These are phyloP conservation scores for Standfussiana lucernea DNA, from an alignment of 2,888 invertebrate genomes.

Conservation along the genomic window DNA sequence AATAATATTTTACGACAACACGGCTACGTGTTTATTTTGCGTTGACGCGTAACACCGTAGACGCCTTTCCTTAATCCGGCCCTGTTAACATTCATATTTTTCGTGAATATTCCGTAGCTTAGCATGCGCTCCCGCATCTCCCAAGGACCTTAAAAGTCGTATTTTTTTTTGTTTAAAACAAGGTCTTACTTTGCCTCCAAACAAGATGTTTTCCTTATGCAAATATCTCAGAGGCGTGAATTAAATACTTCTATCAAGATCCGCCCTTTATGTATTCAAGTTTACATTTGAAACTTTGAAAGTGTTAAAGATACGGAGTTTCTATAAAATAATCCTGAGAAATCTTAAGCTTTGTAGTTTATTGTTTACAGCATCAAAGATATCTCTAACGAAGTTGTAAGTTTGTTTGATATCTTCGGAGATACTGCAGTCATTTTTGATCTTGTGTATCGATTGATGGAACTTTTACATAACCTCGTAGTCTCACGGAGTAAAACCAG, in stretches of 20 bases:
- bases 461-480: not conserved
- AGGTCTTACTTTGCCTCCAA: conserved; percentile 50
- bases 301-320: conserved; percentile 27
- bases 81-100: conserved; percentile 66
- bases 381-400: conserved; percentile 38
- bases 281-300: conserved; percentile 41
- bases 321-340: conserved; percentile 50
- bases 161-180: conserved; percentile 61
- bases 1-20: conserved; percentile 56
- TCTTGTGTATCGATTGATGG: conserved; percentile 3
- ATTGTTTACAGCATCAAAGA: conserved; percentile 43
- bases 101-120: conserved; percentile 54
- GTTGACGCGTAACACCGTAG: conserved; percentile 30
- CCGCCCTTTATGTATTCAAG: conserved; percentile 47
- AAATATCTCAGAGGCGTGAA: conserved; percentile 65
- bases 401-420: conserved; percentile 16
- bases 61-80: conserved; percentile 49
- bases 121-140: conserved; percentile 43
- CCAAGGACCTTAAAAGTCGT: conserved; percentile 50
- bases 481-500: not conserved
- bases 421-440: not conserved
- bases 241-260: conserved; percentile 63
- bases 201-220: conserved; percentile 71
- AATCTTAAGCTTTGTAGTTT: conserved; percentile 29
- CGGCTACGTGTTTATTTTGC: conserved; percentile 53